Base-by-base conservation (phyloP, 2,113 vertebrate genomes). In the Arenaria interpres region DNA sequence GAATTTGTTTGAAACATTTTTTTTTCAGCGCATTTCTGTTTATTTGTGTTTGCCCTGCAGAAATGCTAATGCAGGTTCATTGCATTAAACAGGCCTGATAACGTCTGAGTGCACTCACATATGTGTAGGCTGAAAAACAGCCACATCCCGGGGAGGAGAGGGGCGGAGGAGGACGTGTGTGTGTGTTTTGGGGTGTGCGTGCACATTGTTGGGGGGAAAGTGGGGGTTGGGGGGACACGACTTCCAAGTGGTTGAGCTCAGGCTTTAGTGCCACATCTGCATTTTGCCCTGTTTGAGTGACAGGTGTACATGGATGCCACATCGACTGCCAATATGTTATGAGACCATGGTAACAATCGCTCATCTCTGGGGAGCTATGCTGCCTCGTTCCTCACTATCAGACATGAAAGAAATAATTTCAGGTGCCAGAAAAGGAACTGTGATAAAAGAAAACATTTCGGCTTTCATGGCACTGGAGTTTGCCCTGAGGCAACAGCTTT, bases 371-470 rank as follows among this genome's bases (percentile, higher is more conserved):
- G 98, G 98, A 99, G 97, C 97, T 91, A 54, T 95, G 93, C 88
- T 91, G 97, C 97, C 97, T 96, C 89, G 57, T 98, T 97, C 97
- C 95, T 96, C 97, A 81, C 97, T 93, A 96, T 98, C 98, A 98
- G 98, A 98, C 98, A 98, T 98, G 98, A 99, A 98, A 98, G 98
- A 98, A 98, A 98, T 98, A 87, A 98, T 99, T 99, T 98, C 98
- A 98, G 98, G 98, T 99, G 98, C 98, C 97, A 97, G 97, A 69
- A 97, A 98, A 96, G 97, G 89, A 97, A 95, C 95, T 92, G 96
- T 92, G 97, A 98, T 98, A 97, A 97, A 98, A 98, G 96, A 98
- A 98, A 97, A 98, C 98, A 98, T 98, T 98, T 97, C 91, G 73
- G 97, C 97, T 97, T 98, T 98, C 95, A 85, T 93, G 96, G 98